These are phyloP conservation scores for Rhinophrynus dorsalis DNA, from an alignment of 2,797 vertebrate genomes.

Conservation along the genomic window DNA sequence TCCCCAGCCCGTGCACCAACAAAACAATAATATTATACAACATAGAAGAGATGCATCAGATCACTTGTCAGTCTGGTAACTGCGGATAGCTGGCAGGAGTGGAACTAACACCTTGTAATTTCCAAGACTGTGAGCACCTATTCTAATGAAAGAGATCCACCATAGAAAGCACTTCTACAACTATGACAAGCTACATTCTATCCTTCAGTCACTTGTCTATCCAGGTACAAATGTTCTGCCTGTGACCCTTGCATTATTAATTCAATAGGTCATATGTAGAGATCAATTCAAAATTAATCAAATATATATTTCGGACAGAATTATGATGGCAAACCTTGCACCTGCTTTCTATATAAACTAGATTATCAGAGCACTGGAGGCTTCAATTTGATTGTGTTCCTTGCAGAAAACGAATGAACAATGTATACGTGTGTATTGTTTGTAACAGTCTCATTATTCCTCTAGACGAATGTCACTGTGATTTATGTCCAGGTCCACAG, in stretches of 20 bases:
- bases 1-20: no score
- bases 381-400: neutral
- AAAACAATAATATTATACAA: no score
- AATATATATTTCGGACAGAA: neutral
- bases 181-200: no score
- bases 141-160: no score
- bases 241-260: neutral
- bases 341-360: neutral
- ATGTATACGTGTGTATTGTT: neutral
- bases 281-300: neutral
- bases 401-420: neutral
- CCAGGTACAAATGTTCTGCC: neutral
- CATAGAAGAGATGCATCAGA: no score
- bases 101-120: no score
- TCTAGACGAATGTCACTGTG: neutral
- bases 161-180: no score
- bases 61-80: no score
- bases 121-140: no score
- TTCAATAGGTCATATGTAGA: neutral
- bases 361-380: neutral
- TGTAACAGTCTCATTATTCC: neutral
- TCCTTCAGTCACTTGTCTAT: no score
- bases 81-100: no score
- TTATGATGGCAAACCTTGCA: neutral
- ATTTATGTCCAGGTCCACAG: neutral